phyloP scores from a whole-genome alignment of 2,797 vertebrate species.

The Rhincodon typus region DNA sequence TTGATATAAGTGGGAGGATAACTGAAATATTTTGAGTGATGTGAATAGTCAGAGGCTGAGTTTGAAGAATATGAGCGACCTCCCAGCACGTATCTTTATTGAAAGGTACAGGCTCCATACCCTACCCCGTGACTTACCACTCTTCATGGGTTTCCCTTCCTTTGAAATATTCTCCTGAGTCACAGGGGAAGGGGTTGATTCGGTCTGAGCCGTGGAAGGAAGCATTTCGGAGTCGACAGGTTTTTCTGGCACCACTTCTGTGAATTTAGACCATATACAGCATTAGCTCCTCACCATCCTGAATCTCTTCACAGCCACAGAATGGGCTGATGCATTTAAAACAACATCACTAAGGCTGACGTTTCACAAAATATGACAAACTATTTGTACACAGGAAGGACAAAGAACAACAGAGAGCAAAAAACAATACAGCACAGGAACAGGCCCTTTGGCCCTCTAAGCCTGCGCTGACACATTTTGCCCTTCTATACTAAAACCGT shows the following conservation, averaged over 20 bases:
- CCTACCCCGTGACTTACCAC: background rate
- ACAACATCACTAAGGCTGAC: no score
- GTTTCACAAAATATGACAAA: background rate
- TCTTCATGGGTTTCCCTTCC: background rate
- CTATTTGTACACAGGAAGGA: background rate
- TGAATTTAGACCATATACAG: background rate
- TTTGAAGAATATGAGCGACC: background rate
- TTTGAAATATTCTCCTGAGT: background rate
- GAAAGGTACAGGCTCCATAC: background rate
- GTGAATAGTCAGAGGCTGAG: background rate
- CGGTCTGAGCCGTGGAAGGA: background rate
- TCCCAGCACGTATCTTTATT: background rate
- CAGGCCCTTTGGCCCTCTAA: no score
- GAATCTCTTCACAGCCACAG: background rate
- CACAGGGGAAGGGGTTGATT: background rate
- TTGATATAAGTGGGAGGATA: no score
- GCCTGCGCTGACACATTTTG: no score
- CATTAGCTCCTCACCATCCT: no score
- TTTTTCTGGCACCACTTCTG: background rate
- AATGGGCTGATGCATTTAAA: no score
- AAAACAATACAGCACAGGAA: no score
- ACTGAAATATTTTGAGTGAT: background rate
- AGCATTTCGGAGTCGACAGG: rapidly evolving
- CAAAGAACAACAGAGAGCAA: no score
- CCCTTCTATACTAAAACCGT: no score